phyloP scores from a whole-genome alignment of 37 sponge, comb jelly and placozoan genomes.

The Cladorhizidae sp. region DNA sequence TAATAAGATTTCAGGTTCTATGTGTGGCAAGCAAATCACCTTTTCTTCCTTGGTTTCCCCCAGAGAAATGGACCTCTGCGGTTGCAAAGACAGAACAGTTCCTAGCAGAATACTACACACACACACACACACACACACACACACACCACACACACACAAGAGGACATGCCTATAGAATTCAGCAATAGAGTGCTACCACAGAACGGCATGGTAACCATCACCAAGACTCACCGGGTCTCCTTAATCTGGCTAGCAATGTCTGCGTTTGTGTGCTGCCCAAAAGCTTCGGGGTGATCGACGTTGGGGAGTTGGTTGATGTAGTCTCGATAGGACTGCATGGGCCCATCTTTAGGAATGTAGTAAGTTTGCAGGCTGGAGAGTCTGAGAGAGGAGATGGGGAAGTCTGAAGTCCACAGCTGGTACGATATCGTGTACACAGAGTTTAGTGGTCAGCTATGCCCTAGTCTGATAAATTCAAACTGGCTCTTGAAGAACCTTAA shows the following conservation, averaged over 20 bases:
- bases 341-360: conserved; percentile 98
- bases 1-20: too few relatives aligned
- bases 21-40: conserved; percentile 37
- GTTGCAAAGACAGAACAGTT: conserved; percentile 97
- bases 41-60: conserved; percentile 98
- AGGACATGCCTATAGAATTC: too few relatives aligned
- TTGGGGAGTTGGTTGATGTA: conserved; percentile 90
- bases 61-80: conserved; percentile 86
- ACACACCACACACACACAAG: too few relatives aligned
- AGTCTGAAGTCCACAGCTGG: too few relatives aligned
- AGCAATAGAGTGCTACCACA: not conserved
- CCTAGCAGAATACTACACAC: conserved; percentile 82
- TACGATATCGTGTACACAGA: too few relatives aligned
- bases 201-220: too few relatives aligned
- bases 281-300: conserved; percentile 97
- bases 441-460: too few relatives aligned
- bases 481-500: too few relatives aligned
- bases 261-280: conserved; percentile 99
- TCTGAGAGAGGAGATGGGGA: conserved; percentile 18
- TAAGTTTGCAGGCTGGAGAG: conserved; percentile 85
- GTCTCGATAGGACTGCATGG: conserved; percentile 85
- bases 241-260: conserved; percentile 99
- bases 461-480: too few relatives aligned
- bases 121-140: not conserved
- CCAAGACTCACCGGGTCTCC: conserved; percentile 81